Conservation (phyloP, 2,888 invertebrate species). For the Galerucella pusilla region DNA sequence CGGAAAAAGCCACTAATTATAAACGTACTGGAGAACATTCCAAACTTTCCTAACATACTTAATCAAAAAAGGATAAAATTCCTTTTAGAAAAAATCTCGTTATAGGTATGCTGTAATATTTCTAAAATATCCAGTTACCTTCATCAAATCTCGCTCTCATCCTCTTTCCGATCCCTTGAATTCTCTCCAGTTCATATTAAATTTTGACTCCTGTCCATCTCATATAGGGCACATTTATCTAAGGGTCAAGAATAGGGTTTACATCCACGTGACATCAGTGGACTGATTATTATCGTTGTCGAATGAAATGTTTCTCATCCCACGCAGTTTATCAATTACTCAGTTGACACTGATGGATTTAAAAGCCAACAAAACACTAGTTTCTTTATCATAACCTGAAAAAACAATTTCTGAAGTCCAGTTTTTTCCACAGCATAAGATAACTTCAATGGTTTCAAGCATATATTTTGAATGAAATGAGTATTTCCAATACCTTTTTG, state of each 20-base stretch:
- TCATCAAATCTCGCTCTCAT: slow-evolving; percentile 28
- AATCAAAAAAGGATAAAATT: slow-evolving; percentile 14
- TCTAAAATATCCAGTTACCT: slow-evolving; percentile 33
- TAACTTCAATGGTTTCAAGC: too few species aligned
- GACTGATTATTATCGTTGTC: not conserved
- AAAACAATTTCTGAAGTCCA: too few species aligned
- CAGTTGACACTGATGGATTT: too few species aligned
- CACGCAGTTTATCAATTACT: too few species aligned
- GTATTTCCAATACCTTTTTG: too few species aligned
- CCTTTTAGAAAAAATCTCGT: slow-evolving; percentile 30
- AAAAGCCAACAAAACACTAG: too few species aligned
- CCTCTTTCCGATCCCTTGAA: slow-evolving; percentile 12
- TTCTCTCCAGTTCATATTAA: slow-evolving; percentile 39
- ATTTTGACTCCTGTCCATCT: slow-evolving; percentile 41
- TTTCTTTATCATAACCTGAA: too few species aligned
- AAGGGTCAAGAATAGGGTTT: slow-evolving; percentile 25
- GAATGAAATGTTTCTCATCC: too few species aligned
- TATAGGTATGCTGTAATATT: slow-evolving; percentile 29
- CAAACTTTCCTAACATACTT: not conserved
- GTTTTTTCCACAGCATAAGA: too few species aligned
- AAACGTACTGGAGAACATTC: not conserved
- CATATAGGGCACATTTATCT: slow-evolving; percentile 42
- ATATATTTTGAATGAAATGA: too few species aligned
- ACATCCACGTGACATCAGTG: slow-evolving; percentile 22
- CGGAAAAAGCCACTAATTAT: not conserved